phyloP scores from a whole-genome alignment of 2,113 vertebrate species.

The Pelvicachromis taeniatus region DNA sequence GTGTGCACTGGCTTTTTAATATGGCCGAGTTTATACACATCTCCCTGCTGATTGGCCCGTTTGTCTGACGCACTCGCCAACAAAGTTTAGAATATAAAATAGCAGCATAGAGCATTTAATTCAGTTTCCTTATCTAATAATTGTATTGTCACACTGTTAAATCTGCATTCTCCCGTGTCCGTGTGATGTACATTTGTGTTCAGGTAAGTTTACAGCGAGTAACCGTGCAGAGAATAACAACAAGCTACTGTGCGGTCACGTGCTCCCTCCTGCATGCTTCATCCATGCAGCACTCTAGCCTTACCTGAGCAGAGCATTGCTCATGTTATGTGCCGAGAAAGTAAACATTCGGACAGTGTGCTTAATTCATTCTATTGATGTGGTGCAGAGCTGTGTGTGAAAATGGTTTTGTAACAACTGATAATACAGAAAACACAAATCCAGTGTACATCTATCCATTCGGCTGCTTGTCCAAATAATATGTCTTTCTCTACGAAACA shows the following conservation, averaged over 20 bases:
- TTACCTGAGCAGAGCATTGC: background rate
- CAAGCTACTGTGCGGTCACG: background rate
- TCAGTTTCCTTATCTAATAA: background rate
- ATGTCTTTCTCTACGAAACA: background rate
- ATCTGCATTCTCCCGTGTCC: background rate
- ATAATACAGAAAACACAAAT: background rate
- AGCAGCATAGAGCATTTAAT: background rate
- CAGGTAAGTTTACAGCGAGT: background rate
- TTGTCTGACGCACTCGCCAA: background rate
- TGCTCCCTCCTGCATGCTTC: background rate
- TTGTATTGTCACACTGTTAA: accelerated
- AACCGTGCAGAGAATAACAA: background rate
- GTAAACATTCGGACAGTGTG: background rate
- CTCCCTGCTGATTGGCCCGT: background rate
- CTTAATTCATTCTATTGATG: background rate
- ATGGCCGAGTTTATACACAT: background rate
- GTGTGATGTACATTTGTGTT: background rate
- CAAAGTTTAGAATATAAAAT: background rate
- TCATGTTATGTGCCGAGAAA: background rate
- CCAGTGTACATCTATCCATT: background rate
- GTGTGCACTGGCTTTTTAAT: background rate
- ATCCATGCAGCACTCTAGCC: background rate
- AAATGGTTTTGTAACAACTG: background rate
- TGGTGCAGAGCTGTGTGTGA: background rate
- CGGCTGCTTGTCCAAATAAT: background rate